Evolutionary conservation across 2,888 invertebrate genomes (phyloP), one percentile per base, ranked within the genome.

Genomic region (Cyrtodaria siliqua): DNA sequence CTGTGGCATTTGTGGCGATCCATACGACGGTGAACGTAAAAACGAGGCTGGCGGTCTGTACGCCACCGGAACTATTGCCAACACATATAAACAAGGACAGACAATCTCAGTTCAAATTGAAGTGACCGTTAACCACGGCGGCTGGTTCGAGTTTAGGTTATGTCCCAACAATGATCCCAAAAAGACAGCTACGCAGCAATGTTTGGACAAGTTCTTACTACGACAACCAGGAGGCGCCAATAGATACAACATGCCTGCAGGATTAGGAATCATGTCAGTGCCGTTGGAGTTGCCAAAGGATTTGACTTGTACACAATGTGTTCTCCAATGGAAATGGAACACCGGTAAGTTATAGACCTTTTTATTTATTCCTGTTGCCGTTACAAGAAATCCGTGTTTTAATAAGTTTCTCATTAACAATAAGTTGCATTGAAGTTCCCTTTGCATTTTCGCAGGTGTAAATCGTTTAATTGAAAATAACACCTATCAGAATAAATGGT

Each of bases 1-100:
- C 86, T 98, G 98, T 91, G 98, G 98, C 0, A 94, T 97, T 50
- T 98, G 98, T 90, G 98, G 98, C 0, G 98, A 98, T 92, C 96
- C 97, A 2, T 96, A 95, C 90, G 79, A 84, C 26, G 82, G 79
- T 6, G 70, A 67, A 44, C 83, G 89, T 27, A 70, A 77, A 6
- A 87, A 91, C 79, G 92, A 91, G 84, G 79, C 82, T 44, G 86
- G 89, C 14, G 92, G 91, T 6, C 71, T 76, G 44, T 91, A 84
- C 73, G 89, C 87, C 2, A 85, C 75, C 1, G 88, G 88, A 24
- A 82, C 84, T 3, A 88, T 90, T 23, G 83, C 84, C 6, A 61
- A 79, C 29, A 77, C 81, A 20, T 92, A 90, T 66, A 70, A 69
- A 42, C 49, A 79, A 67, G 91, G 89, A 3, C 70, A 86, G 60